Evolutionary conservation across 2,888 invertebrate genomes (phyloP).

Genomic region (Acanthoscelides obtectus): DNA sequence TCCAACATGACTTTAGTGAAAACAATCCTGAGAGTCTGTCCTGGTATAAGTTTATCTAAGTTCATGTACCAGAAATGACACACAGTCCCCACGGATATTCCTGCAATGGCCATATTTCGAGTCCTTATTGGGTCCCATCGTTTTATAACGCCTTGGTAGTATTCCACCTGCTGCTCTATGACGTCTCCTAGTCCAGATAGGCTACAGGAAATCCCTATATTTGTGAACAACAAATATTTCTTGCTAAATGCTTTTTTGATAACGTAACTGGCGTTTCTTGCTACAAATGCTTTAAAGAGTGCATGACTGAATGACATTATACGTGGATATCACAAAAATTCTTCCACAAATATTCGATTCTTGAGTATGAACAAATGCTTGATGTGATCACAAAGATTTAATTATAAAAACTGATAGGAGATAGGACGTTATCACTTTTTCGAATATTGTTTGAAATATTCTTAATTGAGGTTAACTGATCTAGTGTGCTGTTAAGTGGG

Average conservation of each 20-base stretch:
- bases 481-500: no score
- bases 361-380: no score
- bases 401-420: no score
- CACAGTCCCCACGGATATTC: conserved; percentile 69
- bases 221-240: conserved; percentile 72
- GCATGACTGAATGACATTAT: neutral
- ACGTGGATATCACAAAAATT: no score
- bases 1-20: conserved; percentile 77
- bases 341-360: no score
- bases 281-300: neutral
- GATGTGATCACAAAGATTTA: no score
- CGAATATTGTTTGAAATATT: no score
- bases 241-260: conserved; percentile 51
- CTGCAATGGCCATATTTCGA: conserved; percentile 71
- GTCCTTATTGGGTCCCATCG: conserved; percentile 61
- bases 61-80: conserved; percentile 84
- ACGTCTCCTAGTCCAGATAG: conserved; percentile 76
- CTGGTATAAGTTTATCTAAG: conserved; percentile 68
- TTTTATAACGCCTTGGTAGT: conserved; percentile 52
- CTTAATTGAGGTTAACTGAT: no score
- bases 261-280: neutral
- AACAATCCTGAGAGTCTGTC: conserved; percentile 60
- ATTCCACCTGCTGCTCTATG: conserved; percentile 77
- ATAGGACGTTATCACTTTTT: no score
- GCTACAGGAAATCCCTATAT: conserved; percentile 69